Conservation (phyloP, 2,113 vertebrate species). For the Spizaetus ornatus region DNA sequence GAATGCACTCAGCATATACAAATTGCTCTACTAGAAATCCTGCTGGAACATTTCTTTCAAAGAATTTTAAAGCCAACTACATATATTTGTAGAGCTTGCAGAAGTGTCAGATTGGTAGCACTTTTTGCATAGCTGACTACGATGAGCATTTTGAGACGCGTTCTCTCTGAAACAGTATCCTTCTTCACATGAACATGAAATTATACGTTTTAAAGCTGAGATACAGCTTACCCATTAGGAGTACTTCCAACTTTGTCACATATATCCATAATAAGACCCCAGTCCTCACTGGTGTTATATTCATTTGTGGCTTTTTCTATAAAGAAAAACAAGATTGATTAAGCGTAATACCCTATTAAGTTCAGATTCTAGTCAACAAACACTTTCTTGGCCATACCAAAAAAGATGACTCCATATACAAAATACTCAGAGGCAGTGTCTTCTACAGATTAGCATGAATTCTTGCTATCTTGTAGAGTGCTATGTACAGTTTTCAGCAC, state of each 20-base stretch:
- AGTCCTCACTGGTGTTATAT: constrained; percentile 91
- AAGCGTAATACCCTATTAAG: not conserved
- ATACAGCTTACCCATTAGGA: constrained; percentile 83
- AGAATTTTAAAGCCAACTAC: not conserved
- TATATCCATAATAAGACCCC: constrained; percentile 96
- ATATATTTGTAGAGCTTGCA: accelerated
- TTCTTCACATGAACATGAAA: not conserved
- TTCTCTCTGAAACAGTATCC: not conserved
- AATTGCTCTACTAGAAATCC: not conserved
- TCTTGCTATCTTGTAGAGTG: not conserved
- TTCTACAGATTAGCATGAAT: not conserved
- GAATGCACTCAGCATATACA: not conserved
- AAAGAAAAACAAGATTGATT: not conserved
- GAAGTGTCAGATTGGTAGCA: not conserved
- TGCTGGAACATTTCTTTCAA: not conserved
- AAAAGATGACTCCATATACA: not conserved
- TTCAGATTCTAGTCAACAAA: not conserved
- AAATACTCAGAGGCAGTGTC: not conserved
- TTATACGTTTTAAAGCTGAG: not conserved
- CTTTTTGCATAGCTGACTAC: not conserved
- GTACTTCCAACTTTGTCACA: constrained; percentile 92
- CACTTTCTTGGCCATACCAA: not conserved
- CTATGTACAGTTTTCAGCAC: not conserved
- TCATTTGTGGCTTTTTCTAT: constrained; percentile 96
- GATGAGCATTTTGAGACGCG: accelerated